Percentiles rank a stretch among this genome's conserved stretches.
Conservation (phyloP, 2,113 vertebrate species). For the Xiphophorus hellerii region DNA sequence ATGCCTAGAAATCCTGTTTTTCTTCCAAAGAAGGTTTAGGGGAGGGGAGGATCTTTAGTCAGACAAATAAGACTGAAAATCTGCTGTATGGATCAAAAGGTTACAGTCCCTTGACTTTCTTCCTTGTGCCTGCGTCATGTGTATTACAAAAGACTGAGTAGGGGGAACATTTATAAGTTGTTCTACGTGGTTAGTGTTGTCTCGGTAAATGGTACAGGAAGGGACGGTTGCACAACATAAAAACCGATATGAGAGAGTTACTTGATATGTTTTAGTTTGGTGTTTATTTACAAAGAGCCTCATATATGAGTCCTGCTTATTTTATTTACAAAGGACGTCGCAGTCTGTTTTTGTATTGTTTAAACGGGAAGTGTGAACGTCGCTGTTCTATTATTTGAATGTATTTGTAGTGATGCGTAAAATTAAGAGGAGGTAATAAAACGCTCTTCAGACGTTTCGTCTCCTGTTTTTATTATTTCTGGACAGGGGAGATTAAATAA, state of each 20-base stretch:
- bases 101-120: conserved; percentile 43
- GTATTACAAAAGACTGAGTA: conserved; percentile 30
- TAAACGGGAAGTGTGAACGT: conserved; percentile 41
- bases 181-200: conserved; percentile 33
- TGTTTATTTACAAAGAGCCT: conserved; percentile 43
- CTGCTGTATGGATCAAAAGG: conserved; percentile 48
- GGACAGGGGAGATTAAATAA: neutral
- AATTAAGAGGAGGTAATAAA: conserved; percentile 41
- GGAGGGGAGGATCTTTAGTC: conserved; percentile 40
- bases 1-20: conserved; percentile 51
- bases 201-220: conserved; percentile 26
- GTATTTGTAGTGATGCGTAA: conserved; percentile 62
- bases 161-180: conserved; percentile 30
- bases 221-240: conserved; percentile 44
- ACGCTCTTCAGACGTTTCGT: conserved; percentile 42
- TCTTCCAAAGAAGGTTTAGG: conserved; percentile 43
- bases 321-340: conserved; percentile 57
- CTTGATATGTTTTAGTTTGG: conserved; percentile 54
- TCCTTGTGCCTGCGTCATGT: conserved; percentile 67
- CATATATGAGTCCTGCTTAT: conserved; percentile 33
- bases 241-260: conserved; percentile 24
- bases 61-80: conserved; percentile 46
- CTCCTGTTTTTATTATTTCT: neutral
- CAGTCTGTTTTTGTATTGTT: conserved; percentile 56
- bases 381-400: conserved; percentile 55